phyloP scores from a whole-genome alignment of 2,113 vertebrate species.

The Neomonachus schauinslandi region DNA sequence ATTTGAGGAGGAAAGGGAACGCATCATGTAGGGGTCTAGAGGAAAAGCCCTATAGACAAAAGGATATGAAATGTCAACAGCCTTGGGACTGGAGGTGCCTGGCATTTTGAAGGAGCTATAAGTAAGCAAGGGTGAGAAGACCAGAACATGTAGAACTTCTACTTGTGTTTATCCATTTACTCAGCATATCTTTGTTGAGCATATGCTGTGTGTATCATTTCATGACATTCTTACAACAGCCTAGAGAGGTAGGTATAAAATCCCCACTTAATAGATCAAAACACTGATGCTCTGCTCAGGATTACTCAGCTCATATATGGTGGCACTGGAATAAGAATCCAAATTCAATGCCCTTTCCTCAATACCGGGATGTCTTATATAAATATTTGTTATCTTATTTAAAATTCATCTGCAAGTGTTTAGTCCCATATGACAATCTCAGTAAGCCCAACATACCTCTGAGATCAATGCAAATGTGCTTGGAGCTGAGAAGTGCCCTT shows the following conservation, averaged over 20 bases:
- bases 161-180: not conserved
- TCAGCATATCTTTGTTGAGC: not conserved
- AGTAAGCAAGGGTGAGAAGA: not conserved
- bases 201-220: not conserved
- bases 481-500: not conserved
- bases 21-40: fast-evolving
- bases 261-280: not conserved
- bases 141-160: too few relatives aligned
- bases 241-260: not conserved
- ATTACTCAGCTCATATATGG: not conserved
- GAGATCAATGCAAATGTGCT: not conserved
- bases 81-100: not conserved
- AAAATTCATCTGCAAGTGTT: not conserved
- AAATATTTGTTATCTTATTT: conserved; percentile 6
- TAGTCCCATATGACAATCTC: not conserved
- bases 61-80: not conserved
- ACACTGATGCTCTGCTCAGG: not conserved
- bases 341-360: not conserved
- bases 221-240: not conserved
- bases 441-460: not conserved
- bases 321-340: not conserved
- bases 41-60: not conserved
- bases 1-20: not conserved
- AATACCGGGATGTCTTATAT: not conserved
- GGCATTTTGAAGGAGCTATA: not conserved